Evolutionary conservation across 2,113 vertebrate species (phyloP).

Genomic region (Helogale parvula): DNA sequence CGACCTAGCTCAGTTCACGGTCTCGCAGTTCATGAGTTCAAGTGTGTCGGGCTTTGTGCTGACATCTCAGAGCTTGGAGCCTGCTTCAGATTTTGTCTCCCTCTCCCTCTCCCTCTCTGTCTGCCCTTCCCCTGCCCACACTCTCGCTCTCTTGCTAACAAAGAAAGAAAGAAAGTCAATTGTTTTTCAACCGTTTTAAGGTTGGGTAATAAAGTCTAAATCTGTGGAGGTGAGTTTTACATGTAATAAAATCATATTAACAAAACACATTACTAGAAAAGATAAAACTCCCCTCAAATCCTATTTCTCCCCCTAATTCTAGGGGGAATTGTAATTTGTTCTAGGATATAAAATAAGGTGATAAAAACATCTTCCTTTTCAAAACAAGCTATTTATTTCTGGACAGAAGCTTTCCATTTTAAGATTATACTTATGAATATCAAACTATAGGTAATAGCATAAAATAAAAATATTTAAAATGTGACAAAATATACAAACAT

Average conservation of each 20-base stretch:
- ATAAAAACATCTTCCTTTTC: not conserved
- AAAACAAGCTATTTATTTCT: not conserved
- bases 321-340: not conserved
- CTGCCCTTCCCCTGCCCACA: no score
- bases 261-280: not conserved
- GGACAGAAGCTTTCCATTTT: not conserved
- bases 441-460: not conserved
- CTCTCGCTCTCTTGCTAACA: not conserved
- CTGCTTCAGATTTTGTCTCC: no score
- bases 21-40: no score
- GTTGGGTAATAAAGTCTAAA: not conserved
- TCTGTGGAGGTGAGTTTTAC: not conserved
- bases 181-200: not conserved
- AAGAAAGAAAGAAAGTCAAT: not conserved
- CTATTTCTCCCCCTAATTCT: slow-evolving; percentile 37
- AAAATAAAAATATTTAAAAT: not conserved
- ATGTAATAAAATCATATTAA: slow-evolving; percentile 30
- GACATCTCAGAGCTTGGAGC: no score
- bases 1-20: no score
- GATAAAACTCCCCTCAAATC: slow-evolving; percentile 40
- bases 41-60: no score
- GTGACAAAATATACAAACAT: not conserved
- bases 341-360: not conserved
- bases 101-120: no score
- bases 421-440: not conserved